These are phyloP conservation scores for Eupsittula cactorum DNA, from an alignment of 2,113 vertebrate species.

Conservation along the genomic window DNA sequence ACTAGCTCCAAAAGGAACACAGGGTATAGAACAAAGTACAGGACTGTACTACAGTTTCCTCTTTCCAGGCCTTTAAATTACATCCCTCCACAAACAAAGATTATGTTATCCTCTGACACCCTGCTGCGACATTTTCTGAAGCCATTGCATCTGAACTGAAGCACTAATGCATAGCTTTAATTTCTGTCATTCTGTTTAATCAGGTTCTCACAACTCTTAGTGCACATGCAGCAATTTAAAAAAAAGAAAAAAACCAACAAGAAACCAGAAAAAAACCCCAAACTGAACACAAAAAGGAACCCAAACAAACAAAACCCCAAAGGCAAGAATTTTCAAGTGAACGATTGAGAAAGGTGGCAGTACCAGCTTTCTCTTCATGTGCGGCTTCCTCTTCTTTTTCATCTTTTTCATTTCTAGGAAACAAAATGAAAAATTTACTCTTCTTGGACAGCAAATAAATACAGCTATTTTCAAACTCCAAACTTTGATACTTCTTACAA, in stretches of 20 bases:
- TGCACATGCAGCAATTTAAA: neutral
- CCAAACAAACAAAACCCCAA: neutral
- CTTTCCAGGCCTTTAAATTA: neutral
- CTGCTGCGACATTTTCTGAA: neutral
- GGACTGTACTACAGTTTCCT: neutral
- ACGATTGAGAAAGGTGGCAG: neutral
- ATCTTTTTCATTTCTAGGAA: slow-evolving; percentile 26
- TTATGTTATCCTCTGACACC: neutral
- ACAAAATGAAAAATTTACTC: neutral
- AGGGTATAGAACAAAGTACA: neutral
- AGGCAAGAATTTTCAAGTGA: neutral
- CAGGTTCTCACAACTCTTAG: neutral
- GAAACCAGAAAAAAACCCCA: neutral
- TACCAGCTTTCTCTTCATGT: slow-evolving; percentile 72
- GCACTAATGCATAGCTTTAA: neutral
- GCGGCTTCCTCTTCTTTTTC: slow-evolving; percentile 46
- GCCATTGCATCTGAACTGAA: neutral
- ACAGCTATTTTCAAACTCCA: neutral
- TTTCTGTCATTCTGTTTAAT: neutral
- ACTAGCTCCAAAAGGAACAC: neutral
- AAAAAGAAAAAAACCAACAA: neutral
- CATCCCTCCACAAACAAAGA: neutral
- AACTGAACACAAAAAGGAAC: neutral
- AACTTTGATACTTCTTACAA: neutral
- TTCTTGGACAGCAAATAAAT: neutral